phyloP scores from a whole-genome alignment of 2,113 vertebrate genomes.

The Helogale parvula region DNA sequence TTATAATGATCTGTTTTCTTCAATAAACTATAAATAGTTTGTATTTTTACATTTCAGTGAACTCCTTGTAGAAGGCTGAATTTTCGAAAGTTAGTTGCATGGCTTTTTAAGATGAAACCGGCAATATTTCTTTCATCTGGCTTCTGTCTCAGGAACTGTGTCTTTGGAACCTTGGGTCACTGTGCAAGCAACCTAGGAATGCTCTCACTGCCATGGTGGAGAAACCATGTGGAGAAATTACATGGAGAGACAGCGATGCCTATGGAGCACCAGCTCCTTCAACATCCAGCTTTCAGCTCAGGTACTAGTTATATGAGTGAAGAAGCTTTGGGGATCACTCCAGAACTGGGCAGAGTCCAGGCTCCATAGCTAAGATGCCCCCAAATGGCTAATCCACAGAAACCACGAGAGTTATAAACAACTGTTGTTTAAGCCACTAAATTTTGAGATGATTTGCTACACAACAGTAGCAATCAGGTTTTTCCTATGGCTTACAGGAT shows the following conservation, averaged over 20 bases:
- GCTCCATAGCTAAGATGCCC: background rate
- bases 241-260: background rate
- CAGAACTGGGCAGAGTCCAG: background rate
- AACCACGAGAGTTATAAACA: background rate
- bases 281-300: background rate
- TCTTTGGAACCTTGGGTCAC: background rate
- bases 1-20: background rate
- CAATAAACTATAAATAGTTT: background rate
- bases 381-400: background rate
- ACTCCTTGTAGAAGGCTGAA: background rate
- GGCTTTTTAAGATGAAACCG: background rate
- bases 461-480: background rate
- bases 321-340: background rate
- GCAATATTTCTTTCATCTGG: background rate
- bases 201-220: background rate
- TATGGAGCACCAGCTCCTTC: background rate
- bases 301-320: background rate
- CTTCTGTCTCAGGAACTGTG: background rate
- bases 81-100: background rate
- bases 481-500: background rate
- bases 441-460: background rate
- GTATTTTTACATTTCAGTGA: background rate
- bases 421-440: background rate
- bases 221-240: fast-evolving
- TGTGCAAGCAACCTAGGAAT: background rate